Evolutionary conservation across 2,113 vertebrate genomes (phyloP).

Genomic region (Ptychochromis oligacanthus): DNA sequence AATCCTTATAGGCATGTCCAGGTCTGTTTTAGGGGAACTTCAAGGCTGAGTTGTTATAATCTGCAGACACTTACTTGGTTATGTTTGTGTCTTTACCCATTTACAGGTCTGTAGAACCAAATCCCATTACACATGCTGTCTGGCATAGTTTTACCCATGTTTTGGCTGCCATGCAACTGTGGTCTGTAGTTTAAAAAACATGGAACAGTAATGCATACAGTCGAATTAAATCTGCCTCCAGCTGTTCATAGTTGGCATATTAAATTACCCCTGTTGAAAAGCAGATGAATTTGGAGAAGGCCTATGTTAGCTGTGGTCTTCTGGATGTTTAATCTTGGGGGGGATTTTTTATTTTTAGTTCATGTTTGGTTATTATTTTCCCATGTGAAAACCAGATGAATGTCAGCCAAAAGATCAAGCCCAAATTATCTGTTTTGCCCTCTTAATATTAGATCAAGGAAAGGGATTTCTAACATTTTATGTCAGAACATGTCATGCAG

Average conservation of each 20-base stretch:
- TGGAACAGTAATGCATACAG: constrained; percentile 18
- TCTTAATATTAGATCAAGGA: constrained; percentile 19
- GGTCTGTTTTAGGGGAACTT: neutral
- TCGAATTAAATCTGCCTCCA: constrained; percentile 52
- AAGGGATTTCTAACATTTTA: constrained; percentile 14
- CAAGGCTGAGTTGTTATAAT: neutral
- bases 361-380: constrained; percentile 33
- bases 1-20: neutral
- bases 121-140: neutral
- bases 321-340: constrained; percentile 34
- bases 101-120: neutral
- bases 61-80: neutral
- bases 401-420: constrained; percentile 21
- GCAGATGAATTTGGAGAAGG: constrained; percentile 49
- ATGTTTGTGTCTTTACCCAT: neutral
- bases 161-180: constrained; percentile 34
- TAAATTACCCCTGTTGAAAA: constrained; percentile 53
- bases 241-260: constrained; percentile 61
- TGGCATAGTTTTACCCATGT: constrained; percentile 17
- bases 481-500: neutral
- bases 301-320: constrained; percentile 12
- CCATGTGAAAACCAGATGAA: constrained; percentile 29
- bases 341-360: constrained; percentile 39
- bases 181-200: constrained; percentile 14
- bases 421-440: neutral